Conservation (phyloP, 2,888 invertebrate genomes). For the Apotomis betuletana region DNA sequence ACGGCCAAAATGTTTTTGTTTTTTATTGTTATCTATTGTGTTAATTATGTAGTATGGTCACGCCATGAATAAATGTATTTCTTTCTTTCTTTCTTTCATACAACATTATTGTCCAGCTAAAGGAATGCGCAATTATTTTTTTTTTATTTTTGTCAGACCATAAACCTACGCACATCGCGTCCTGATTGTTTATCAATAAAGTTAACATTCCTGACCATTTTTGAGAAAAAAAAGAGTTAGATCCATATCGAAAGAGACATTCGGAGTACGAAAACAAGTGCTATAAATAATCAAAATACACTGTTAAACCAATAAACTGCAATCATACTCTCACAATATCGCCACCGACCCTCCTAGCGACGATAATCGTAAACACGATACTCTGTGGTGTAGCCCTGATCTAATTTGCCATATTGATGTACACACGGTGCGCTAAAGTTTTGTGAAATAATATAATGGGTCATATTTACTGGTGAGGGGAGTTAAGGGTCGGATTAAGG, state of each 20-base stretch:
- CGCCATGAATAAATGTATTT: no score
- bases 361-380: conserved; percentile 38
- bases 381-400: conserved; percentile 37
- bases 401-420: conserved; percentile 41
- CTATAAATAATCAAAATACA: conserved; percentile 8
- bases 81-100: no score
- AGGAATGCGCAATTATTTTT: no score
- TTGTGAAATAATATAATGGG: conserved; percentile 34
- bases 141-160: no score
- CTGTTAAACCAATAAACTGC: conserved; percentile 25
- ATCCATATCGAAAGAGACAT: background rate
- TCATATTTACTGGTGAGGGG: conserved; percentile 32
- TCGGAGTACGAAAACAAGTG: background rate
- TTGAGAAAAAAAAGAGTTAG: no score
- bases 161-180: no score
- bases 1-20: no score
- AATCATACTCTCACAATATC: conserved; percentile 32
- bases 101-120: no score
- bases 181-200: no score
- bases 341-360: conserved; percentile 22
- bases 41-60: no score
- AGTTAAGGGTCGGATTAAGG: conserved; percentile 14
- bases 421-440: conserved; percentile 30
- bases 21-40: no score
- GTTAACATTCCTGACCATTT: no score